Percentiles rank a stretch among this genome's conserved stretches.
Conservation (phyloP, 2,888 invertebrate genomes). For the Drosophila formosana region DNA sequence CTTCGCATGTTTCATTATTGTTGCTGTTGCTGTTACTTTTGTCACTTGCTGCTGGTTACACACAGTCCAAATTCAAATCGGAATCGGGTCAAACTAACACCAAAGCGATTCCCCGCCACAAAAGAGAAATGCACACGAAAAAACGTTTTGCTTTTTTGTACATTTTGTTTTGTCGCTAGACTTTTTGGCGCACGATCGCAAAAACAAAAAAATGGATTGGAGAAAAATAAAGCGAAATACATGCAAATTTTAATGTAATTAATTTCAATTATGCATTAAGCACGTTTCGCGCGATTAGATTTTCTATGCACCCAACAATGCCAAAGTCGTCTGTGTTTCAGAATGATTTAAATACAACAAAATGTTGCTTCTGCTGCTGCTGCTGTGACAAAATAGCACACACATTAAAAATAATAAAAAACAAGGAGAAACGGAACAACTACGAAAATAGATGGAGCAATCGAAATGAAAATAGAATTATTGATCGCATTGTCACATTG, state of each 20-base stretch:
- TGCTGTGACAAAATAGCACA: neutral
- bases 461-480: slow-evolving; percentile 47
- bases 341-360: slow-evolving; percentile 29
- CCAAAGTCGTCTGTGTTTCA: slow-evolving; percentile 2
- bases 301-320: slow-evolving; percentile 12
- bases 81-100: slow-evolving; percentile 65
- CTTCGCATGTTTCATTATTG: slow-evolving; percentile 23
- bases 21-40: slow-evolving; percentile 30
- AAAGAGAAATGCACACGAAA: slow-evolving; percentile 59
- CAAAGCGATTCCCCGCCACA: slow-evolving; percentile 38
- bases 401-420: slow-evolving; percentile 12
- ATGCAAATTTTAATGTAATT: slow-evolving; percentile 12
- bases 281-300: slow-evolving; percentile 62
- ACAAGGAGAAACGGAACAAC: slow-evolving; percentile 29
- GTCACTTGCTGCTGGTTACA: slow-evolving; percentile 41
- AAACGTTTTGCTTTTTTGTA: slow-evolving; percentile 30
- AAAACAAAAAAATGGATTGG: slow-evolving; percentile 1
- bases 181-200: slow-evolving; percentile 40
- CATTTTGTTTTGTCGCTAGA: slow-evolving; percentile 31
- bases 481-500: slow-evolving; percentile 33
- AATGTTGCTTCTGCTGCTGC: neutral
- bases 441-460: slow-evolving; percentile 53
- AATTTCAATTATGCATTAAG: slow-evolving; percentile 26
- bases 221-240: slow-evolving; percentile 8
- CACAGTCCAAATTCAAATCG: slow-evolving; percentile 62